Evolutionary conservation across 2,797 vertebrate genomes (phyloP), one percentile per base, ranked within the genome.

Genomic region (Prunella strophiata): DNA sequence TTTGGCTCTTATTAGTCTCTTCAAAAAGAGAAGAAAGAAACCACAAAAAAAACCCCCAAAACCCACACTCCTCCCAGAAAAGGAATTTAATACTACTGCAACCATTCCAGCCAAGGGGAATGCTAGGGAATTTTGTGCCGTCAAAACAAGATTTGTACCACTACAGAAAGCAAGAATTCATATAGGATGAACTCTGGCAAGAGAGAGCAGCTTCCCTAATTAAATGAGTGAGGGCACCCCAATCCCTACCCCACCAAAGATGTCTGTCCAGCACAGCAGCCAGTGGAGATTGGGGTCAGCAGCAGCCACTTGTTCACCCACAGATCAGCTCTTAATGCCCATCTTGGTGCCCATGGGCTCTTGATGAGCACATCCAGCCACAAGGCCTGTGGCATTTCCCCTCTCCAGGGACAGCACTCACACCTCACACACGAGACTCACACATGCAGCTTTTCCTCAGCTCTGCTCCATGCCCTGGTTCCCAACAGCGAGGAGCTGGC

Each of bases 361-460:
- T 20, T 38, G 25, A 45, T 5, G 29, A 54, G 30, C n/a, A 34
- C 8, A 40, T 1, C 4, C 16, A 71, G 43, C 20, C 16, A 36
- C 27, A 57, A 13, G 25, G 47, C n/a, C 47, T 36, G 17, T 15
- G 47, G 19, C 32, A 80, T 5, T n/a, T 48, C 13, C 47, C 55
- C 11, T 36, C 25, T 23, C 50, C 25, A 20, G 18, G 30, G 52
- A 40, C 32, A 50, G 54, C 57, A 58, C 13, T 7, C 18, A 42
- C 14, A 71, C 8, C 26, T 13, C 58, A 36, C 14, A 26, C 7
- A 5, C 0, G 2, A 48, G 16, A 55, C 6, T 13, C 16, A 7
- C n/a, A 19, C 0, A 3, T 0, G 0, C 15, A 59, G 10, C 38
- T 38, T 25, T 67, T n/a, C 20, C 32, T 13, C 67, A 75, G 67